Conservation (phyloP, 2,113 vertebrate species). For the Desmodus rotundus region DNA sequence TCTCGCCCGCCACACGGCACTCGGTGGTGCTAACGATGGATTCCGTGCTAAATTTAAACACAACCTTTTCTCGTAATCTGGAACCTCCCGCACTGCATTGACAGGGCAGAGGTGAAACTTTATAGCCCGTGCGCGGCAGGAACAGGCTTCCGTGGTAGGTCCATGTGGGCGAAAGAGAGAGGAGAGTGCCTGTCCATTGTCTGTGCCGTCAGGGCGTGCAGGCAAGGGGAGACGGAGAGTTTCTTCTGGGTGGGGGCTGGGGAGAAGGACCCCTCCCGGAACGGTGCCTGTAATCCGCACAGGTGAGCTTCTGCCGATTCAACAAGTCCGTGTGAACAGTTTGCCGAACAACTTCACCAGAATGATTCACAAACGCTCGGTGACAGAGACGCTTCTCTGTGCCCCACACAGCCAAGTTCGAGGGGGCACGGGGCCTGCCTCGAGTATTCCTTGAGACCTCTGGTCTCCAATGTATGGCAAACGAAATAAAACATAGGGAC, state of each 20-base stretch:
- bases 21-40: not conserved
- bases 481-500: not conserved
- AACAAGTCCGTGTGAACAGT: fast-evolving
- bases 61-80: not conserved
- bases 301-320: too few species aligned
- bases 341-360: too few species aligned
- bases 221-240: too few species aligned
- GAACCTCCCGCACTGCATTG: fast-evolving
- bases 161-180: fast-evolving
- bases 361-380: not conserved
- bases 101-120: not conserved
- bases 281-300: too few species aligned
- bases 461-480: not conserved
- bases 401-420: not conserved
- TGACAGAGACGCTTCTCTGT: not conserved
- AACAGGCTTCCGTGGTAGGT: fast-evolving
- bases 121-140: fast-evolving
- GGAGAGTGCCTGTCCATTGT: not conserved
- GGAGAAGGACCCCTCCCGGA: too few species aligned
- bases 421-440: not conserved
- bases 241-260: too few species aligned
- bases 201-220: too few species aligned
- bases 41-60: not conserved
- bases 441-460: too few species aligned
- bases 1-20: fast-evolving